Conservation (phyloP, 2,113 vertebrate genomes). For the Scolopax mira region DNA sequence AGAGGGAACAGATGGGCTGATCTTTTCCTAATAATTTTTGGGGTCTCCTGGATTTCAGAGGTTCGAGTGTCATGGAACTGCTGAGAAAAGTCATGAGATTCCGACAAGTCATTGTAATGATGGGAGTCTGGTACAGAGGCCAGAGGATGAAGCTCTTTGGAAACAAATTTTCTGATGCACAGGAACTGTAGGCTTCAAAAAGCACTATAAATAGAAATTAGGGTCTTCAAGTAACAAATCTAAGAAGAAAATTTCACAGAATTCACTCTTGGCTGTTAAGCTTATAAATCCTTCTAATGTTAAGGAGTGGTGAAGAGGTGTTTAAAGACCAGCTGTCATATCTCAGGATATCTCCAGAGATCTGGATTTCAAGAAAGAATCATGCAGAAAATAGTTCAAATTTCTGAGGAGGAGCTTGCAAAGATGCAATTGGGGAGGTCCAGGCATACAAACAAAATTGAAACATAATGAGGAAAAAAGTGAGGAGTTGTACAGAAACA, state of each 20-base stretch:
- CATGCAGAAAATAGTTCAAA: neutral
- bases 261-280: neutral
- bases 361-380: neutral
- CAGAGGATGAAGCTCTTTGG: neutral
- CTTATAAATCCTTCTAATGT: neutral
- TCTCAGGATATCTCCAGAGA: neutral
- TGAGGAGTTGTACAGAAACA: neutral
- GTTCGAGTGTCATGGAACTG: neutral
- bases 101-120: neutral
- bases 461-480: neutral
- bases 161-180: neutral
- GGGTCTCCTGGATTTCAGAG: neutral
- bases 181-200: neutral
- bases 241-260: neutral
- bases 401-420: neutral
- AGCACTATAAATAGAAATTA: neutral
- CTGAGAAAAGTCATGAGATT: neutral
- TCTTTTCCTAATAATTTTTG: neutral
- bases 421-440: neutral
- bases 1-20: neutral
- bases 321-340: neutral
- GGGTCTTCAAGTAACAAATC: neutral
- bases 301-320: neutral
- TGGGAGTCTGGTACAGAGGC: neutral
- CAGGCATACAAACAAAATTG: neutral